Evolutionary conservation across 2,113 vertebrate species (phyloP).

Genomic region (Gasterosteus nipponicus): DNA sequence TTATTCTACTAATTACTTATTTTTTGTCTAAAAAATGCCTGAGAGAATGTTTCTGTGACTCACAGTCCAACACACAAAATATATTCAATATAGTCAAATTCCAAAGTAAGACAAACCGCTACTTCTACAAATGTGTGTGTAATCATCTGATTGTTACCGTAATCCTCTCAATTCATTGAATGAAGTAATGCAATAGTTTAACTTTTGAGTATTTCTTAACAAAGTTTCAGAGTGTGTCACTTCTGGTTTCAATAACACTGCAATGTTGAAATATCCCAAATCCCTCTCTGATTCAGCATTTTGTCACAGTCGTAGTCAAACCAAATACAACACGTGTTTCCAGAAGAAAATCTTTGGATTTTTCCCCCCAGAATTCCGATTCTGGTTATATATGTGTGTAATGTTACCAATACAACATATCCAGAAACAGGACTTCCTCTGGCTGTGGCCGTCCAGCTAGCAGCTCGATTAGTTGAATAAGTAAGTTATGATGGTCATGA

Average conservation of each 20-base stretch:
- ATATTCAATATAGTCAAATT: background rate
- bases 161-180: background rate
- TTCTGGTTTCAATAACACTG: slow-evolving; percentile 46
- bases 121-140: background rate
- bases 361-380: too few relatives aligned
- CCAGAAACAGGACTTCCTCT: background rate
- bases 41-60: background rate
- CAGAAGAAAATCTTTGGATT: background rate
- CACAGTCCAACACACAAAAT: background rate
- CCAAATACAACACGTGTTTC: background rate
- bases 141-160: background rate
- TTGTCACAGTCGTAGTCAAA: slow-evolving; percentile 17
- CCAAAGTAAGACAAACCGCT: background rate
- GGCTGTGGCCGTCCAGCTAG: background rate
- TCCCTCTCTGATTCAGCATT: slow-evolving; percentile 21
- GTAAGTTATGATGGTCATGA: slow-evolving; percentile 18
- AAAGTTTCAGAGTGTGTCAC: background rate
- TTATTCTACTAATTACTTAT: background rate
- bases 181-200: slow-evolving; percentile 43
- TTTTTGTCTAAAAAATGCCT: background rate
- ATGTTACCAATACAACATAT: background rate
- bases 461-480: background rate
- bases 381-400: background rate
- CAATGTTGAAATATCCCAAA: slow-evolving; percentile 1
- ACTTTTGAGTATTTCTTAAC: slow-evolving; percentile 15